Percentiles rank a stretch among this genome's conserved stretches.
phyloP scores from a whole-genome alignment of 2,888 invertebrate species.

The Drosophila picticornis region DNA sequence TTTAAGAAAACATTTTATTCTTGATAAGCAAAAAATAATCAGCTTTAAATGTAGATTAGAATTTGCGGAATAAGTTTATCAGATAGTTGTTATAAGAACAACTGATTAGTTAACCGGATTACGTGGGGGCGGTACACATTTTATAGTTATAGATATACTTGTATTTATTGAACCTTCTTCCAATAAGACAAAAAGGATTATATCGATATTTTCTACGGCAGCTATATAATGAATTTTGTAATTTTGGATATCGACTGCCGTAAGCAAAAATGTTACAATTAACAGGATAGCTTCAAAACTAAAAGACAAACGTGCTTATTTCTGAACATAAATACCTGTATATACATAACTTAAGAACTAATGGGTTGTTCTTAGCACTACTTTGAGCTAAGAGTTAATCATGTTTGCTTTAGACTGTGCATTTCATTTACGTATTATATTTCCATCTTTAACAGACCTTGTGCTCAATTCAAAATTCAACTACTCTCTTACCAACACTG shows the following conservation, averaged over 20 bases:
- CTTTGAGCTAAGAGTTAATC: constrained; percentile 2
- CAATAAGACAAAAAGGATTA: background rate
- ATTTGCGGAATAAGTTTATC: background rate
- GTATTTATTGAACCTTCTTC: background rate
- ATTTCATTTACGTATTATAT: constrained; percentile 25
- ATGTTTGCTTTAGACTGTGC: background rate
- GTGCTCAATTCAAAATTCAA: constrained; percentile 7
- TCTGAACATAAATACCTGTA: background rate
- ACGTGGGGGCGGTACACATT: background rate
- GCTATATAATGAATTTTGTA: background rate
- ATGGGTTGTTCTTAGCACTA: background rate
- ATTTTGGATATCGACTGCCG: background rate
- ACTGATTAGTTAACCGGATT: background rate
- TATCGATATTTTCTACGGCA: background rate
- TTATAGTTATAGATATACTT: background rate
- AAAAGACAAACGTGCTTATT: background rate
- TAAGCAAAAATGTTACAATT: background rate
- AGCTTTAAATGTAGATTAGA: background rate
- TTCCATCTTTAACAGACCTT: constrained; percentile 21
- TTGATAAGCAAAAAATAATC: background rate
- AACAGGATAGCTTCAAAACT: background rate
- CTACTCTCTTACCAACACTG: constrained; percentile 2
- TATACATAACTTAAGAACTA: background rate
- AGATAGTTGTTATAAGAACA: background rate
- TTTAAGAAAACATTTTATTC: background rate